Percentiles rank a stretch among this genome's conserved stretches.
Conservation (phyloP, 53 echinoderm and acorn worm species). For the Actinopyga echinites region DNA sequence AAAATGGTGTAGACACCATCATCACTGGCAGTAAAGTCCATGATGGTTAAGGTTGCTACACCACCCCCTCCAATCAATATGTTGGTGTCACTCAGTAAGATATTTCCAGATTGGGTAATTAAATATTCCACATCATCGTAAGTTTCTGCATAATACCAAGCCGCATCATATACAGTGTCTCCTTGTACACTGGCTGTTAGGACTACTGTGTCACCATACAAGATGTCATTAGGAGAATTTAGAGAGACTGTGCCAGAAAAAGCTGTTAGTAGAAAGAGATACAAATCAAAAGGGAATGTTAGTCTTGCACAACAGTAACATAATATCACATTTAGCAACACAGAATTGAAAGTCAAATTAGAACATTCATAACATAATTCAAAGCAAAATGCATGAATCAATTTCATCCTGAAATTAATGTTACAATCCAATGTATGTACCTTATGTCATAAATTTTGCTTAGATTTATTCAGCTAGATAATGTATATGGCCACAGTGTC, state of each 20-base stretch:
- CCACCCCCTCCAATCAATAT: not conserved
- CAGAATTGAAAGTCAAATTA: no score
- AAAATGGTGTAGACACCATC: not conserved
- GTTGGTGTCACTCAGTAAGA: not conserved
- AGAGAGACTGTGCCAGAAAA: not conserved
- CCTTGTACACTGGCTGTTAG: not conserved
- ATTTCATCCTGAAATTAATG: no score
- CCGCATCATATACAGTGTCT: not conserved
- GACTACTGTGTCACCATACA: not conserved
- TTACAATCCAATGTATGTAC: no score
- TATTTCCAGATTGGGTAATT: not conserved
- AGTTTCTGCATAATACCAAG: not conserved
- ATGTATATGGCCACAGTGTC: no score
- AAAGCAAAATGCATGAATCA: no score
- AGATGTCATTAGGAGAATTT: not conserved
- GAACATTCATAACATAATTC: no score
- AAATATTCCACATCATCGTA: not conserved
- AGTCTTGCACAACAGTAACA: no score
- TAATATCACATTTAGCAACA: no score
- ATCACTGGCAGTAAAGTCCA: not conserved
- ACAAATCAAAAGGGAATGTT: no score
- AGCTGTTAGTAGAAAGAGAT: not conserved
- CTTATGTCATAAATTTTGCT: no score
- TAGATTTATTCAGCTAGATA: no score
- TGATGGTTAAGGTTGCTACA: not conserved